phyloP scores from a whole-genome alignment of 2,888 invertebrate genomes.

The Drosophila quinaria region DNA sequence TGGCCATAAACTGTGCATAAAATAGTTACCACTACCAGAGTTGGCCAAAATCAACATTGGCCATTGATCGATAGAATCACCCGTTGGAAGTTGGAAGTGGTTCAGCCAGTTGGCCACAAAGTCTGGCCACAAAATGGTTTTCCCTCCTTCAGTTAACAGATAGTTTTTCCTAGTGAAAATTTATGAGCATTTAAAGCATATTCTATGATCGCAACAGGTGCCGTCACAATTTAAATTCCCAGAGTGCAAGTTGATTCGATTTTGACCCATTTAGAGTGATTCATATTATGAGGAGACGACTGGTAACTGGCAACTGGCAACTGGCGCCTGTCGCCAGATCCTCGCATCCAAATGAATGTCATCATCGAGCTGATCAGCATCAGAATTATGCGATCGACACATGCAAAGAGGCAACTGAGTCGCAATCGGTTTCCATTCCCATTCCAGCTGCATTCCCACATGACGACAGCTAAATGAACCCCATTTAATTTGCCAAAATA shows the following conservation, averaged over 20 bases:
- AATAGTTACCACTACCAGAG: conserved; percentile 31
- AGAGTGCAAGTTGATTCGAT: conserved; percentile 21
- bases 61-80: conserved; percentile 71
- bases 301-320: conserved; percentile 32
- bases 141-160: background rate
- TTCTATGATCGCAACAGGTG: conserved; percentile 59
- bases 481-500: conserved; percentile 78
- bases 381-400: conserved; percentile 70
- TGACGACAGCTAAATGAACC: conserved; percentile 77
- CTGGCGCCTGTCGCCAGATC: conserved; percentile 61
- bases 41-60: conserved; percentile 42
- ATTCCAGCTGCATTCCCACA: conserved; percentile 44
- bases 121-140: conserved; percentile 9
- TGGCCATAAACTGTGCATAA: conserved; percentile 61
- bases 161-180: conserved; percentile 23
- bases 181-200: conserved; percentile 50
- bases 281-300: conserved; percentile 43
- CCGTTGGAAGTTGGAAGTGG: conserved; percentile 45
- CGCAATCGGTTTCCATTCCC: background rate
- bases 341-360: conserved; percentile 61
- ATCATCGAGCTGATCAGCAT: conserved; percentile 55
- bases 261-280: conserved; percentile 61
- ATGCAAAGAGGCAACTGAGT: conserved; percentile 56
- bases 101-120: conserved; percentile 50
- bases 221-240: conserved; percentile 17